Evolutionary conservation across 2,888 invertebrate genomes (phyloP), one percentile per base, ranked within the genome.

Genomic region (Branchellion lobata): DNA sequence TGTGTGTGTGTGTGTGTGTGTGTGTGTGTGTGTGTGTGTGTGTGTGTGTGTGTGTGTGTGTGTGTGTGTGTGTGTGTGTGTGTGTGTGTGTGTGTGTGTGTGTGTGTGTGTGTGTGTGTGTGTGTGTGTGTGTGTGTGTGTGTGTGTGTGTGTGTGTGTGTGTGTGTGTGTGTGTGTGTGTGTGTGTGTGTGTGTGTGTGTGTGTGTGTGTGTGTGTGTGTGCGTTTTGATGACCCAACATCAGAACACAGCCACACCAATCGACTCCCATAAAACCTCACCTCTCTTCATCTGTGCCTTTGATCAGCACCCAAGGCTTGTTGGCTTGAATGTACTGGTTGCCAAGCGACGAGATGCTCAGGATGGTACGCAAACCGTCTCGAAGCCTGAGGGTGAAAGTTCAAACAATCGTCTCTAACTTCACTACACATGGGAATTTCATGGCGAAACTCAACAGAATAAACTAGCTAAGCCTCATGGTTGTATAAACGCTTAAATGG

Each of bases 271-370:
- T n/a, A n/a, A n/a, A n/a, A n/a, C n/a, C 81, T 79, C 33, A 93
- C 93, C 85, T 92, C 83, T 95, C 92, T 77, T 91, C 90, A 0
- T 91, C 91, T 1, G 88, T 90, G 36, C 94, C 86, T 87, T 98
- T 99, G 8, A 95, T 90, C 83, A 94, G 89, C 8, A 94, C 93
- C 98, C 99, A 99, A 0, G 99, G 98, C 86, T 96, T 93, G 83
- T 92, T 92, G 0, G 90, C 89, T 89, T 99, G 99, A 92, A 99
- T 95, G 87, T 94, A 96, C 85, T 95, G 95, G 90, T 99, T 99
- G 3, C 98, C 98, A 83, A 93, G 91, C 1, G 94, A 91, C 0
- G 97, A 96, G 80, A 98, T 92, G 0, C 91, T 90, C 84, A 99
- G 89, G 83, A 98, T 92, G 86, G 93, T 92, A 21, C 93, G 90